Conservation (phyloP, 2,113 vertebrate species). For the Microtus pennsylvanicus region DNA sequence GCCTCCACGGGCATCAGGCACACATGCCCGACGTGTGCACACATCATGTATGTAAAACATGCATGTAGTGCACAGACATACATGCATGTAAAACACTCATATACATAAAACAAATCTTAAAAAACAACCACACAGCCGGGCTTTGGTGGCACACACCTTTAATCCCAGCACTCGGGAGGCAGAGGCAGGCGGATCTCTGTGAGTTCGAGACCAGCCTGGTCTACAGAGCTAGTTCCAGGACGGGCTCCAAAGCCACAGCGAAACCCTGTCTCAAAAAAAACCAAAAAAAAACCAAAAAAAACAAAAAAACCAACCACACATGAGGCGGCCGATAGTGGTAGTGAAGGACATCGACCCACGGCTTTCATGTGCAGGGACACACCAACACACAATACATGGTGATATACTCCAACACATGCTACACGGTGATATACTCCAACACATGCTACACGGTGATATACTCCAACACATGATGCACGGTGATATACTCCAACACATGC, state of each 20-base stretch:
- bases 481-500: background rate
- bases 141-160: too few relatives aligned
- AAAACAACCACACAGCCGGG: background rate
- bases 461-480: background rate
- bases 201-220: too few relatives aligned
- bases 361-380: background rate
- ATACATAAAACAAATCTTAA: background rate
- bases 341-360: too few relatives aligned
- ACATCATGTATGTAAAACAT: too few relatives aligned
- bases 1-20: background rate
- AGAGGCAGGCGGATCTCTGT: too few relatives aligned
- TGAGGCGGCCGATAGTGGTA: background rate
- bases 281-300: too few relatives aligned
- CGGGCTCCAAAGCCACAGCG: too few relatives aligned
- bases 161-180: too few relatives aligned
- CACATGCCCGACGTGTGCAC: background rate
- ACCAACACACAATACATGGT: background rate
- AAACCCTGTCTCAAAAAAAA: too few relatives aligned
- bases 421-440: background rate
- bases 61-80: too few relatives aligned
- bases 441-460: background rate
- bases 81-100: background rate
- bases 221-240: too few relatives aligned
- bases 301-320: background rate
- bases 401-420: background rate